Percentiles rank a stretch among this genome's conserved stretches.
These are phyloP conservation scores for Micromys minutus DNA, from an alignment of 2,113 vertebrate genomes.

Conservation along the genomic window DNA sequence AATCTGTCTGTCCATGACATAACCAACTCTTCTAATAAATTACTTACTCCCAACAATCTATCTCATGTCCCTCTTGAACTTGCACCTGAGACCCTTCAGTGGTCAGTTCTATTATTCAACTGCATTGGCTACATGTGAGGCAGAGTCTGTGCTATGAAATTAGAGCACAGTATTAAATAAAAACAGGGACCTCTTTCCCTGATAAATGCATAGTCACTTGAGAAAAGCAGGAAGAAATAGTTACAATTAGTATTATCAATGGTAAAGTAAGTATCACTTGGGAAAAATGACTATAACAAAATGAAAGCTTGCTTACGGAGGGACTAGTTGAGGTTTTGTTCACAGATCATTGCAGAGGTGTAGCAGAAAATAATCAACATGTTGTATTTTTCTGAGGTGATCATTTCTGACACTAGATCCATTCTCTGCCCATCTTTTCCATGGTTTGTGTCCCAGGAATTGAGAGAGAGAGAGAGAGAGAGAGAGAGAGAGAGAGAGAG, in stretches of 20 bases:
- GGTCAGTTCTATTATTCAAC: background rate
- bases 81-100: background rate
- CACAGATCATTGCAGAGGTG: background rate
- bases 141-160: background rate
- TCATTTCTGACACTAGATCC: background rate
- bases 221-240: constrained; percentile 12
- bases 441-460: background rate
- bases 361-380: background rate
- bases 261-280: background rate
- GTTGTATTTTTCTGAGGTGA: background rate
- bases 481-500: background rate
- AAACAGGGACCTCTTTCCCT: background rate
- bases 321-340: background rate
- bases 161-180: constrained; percentile 32
- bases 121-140: background rate
- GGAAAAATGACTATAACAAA: constrained; percentile 11
- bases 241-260: constrained; percentile 18
- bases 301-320: background rate
- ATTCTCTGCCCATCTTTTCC: background rate
- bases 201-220: background rate
- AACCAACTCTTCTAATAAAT: background rate
- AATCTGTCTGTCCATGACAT: background rate
- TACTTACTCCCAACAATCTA: background rate
- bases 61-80: background rate
- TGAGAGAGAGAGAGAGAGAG: background rate